phyloP scores from a whole-genome alignment of 2,113 vertebrate species.

The Phylloscopus trochilus region DNA sequence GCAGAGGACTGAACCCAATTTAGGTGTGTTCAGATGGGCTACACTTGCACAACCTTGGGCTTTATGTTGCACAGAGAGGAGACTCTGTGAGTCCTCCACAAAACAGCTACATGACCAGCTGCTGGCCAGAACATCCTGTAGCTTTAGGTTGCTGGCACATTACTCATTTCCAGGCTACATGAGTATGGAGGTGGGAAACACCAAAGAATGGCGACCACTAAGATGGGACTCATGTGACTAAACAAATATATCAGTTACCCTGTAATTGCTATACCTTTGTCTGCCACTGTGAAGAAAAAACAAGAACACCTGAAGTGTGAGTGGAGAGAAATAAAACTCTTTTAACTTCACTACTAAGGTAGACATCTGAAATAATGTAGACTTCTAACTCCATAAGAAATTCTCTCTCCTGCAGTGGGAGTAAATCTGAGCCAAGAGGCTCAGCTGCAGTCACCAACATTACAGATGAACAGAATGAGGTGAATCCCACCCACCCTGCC shows the following conservation, averaged over 20 bases:
- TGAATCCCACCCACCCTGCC: not conserved
- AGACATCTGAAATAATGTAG: not conserved
- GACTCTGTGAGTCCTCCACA: not conserved
- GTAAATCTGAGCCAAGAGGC: not conserved
- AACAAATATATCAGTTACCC: not conserved
- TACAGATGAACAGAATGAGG: not conserved
- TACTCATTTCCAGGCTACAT: not conserved
- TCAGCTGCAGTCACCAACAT: not conserved
- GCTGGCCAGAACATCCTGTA: not conserved
- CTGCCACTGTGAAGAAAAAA: not conserved
- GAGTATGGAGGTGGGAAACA: not conserved
- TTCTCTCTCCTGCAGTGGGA: not conserved
- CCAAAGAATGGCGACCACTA: not conserved
- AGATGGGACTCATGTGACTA: not conserved
- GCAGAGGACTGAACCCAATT: not conserved
- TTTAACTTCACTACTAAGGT: not conserved
- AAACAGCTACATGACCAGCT: not conserved
- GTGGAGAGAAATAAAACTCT: not conserved
- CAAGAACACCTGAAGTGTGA: not conserved
- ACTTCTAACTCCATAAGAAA: not conserved
- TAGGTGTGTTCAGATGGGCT: not conserved
- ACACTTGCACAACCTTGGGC: not conserved
- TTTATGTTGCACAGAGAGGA: not conserved
- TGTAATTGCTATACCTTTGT: not conserved
- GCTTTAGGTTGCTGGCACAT: not conserved